Evolutionary conservation across 2,888 invertebrate species (phyloP), one percentile per base, ranked within the genome.

Genomic region (Carterocephalus palaemon): DNA sequence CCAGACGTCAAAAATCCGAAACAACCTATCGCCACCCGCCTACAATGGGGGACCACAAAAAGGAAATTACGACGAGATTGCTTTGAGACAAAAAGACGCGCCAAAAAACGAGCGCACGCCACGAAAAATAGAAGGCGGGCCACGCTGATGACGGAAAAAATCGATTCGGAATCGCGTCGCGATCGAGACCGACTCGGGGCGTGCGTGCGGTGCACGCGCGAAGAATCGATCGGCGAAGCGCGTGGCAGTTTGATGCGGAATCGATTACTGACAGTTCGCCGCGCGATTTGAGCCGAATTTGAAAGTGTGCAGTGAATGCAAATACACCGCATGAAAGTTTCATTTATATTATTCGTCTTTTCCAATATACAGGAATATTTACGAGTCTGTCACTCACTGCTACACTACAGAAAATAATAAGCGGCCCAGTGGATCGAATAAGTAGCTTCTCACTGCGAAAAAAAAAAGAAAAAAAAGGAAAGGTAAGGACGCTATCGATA

Each of bases 161-260:
- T 67, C 75, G 68, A 74, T 75, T 72, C 73, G 71, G 74, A 67
- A 29, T 43, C 43, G 36, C 36, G 43, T 42, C 12, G 67, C 62
- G 64, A 65, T 67, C 70, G 65, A 60, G 59, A 60, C 52, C 52
- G 54, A 63, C 31, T 34, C 28, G 12, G 8, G 65, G 70, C 82
- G 81, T 81, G 83, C 83, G 80, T 83, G 74, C 78, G 66, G 60
- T 57, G 67, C 74, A 69, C 72, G 77, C 71, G 76, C 71, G 61
- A 40, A 58, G 60, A 70, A 70, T 72, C 66, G 68, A 72, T 70
- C 64, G 52, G 24, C 3, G 34, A 28, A 66, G 74, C 74, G 66
- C 75, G 70, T 67, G 75, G 64, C 54, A 49, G 52, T 54, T 52
- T 62, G 68, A 63, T 70, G 73, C 77, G 59, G 70, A 80, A 76